Base-by-base conservation (phyloP, 2,113 vertebrate genomes). In the Eolophus roseicapilla region DNA sequence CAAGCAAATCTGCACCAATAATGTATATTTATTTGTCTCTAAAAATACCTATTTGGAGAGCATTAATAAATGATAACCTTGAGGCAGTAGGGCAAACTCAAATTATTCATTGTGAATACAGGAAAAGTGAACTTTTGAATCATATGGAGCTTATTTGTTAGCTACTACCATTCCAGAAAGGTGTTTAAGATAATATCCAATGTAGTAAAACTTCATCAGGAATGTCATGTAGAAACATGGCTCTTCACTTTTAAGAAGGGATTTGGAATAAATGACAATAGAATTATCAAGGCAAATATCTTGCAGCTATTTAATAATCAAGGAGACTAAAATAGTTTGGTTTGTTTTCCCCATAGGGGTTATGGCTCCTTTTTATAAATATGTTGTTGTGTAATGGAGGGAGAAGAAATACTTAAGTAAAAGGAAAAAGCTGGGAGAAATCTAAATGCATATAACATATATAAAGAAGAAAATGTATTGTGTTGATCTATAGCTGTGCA, bases 1-100 rank as follows among this genome's bases (percentile, higher is more conserved):
- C 44, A 93, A 88, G 28, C 15, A 93, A 91, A 70, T 64, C n/a
- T 86, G 31, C 21, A 76, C 17, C 18, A 47, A 75, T 93, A 83
- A 25, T 31, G 9, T 59, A 8, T 75, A 59, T 90, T 95, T 93
- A 71, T 84, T 96, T 92, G 21, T 69, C n/a, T 84, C 67, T 87
- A 75, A 74, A 95, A 86, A 70, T 92, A 71, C 18, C 43, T 92
- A 21, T 75, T 90, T 84, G 49, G 25, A 80, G 29, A 93, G 13
- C 3, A 71, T 88, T 93, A 88, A 65, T 92, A 92, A 83, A 73
- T 64, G n/a, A 64, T 59, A 35, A 46, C 25, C 35, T 92, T 82
- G 68, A 81, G 31, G 20, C 17, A 49, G 53, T 24, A 84, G 14
- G 16, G 15, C 16, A 95, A 92, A 71, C 60, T 85, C 44, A 63